phyloP scores from a whole-genome alignment of 2,888 invertebrate species.

The Lasius fuliginosus region DNA sequence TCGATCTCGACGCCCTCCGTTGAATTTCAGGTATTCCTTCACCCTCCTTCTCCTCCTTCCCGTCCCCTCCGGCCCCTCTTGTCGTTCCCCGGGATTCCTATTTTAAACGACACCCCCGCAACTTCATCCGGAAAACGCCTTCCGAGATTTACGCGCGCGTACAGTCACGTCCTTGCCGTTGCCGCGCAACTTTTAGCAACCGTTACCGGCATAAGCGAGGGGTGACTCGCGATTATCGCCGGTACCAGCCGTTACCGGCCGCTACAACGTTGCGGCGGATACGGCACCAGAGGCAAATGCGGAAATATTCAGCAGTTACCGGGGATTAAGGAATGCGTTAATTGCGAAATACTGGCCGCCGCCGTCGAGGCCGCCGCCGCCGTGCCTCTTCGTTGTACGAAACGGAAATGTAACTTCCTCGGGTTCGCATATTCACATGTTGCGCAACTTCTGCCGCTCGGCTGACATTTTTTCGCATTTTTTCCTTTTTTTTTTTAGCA shows the following conservation, averaged over 20 bases:
- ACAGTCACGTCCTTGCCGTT: slow-evolving; percentile 48
- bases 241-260: slow-evolving; percentile 56
- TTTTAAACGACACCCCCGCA: slow-evolving; percentile 64
- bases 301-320: slow-evolving; percentile 79
- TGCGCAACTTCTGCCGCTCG: slow-evolving; percentile 50
- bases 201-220: slow-evolving; percentile 47
- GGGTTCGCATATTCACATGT: slow-evolving; percentile 54
- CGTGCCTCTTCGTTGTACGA: slow-evolving; percentile 66
- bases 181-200: slow-evolving; percentile 58
- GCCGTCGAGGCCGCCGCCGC: slow-evolving; percentile 8
- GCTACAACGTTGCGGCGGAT: slow-evolving; percentile 31
- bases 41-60: slow-evolving; percentile 53
- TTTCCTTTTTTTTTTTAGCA: slow-evolving; percentile 19
- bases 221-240: slow-evolving; percentile 58
- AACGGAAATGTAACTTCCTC: slow-evolving; percentile 74
- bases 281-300: slow-evolving; percentile 46
- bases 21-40: slow-evolving; percentile 50
- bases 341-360: slow-evolving; percentile 79
- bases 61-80: slow-evolving; percentile 60
- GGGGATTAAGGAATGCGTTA: slow-evolving; percentile 82
- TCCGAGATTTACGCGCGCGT: slow-evolving; percentile 68
- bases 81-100: slow-evolving; percentile 58
- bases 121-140: slow-evolving; percentile 57
- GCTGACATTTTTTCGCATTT: slow-evolving; percentile 51
- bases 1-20: slow-evolving; percentile 38